A percentile compares a stretch with the other conserved stretches of the same genome.
Evolutionary conservation across 2,797 vertebrate species (phyloP).

Genomic region (Poeciliopsis turneri): DNA sequence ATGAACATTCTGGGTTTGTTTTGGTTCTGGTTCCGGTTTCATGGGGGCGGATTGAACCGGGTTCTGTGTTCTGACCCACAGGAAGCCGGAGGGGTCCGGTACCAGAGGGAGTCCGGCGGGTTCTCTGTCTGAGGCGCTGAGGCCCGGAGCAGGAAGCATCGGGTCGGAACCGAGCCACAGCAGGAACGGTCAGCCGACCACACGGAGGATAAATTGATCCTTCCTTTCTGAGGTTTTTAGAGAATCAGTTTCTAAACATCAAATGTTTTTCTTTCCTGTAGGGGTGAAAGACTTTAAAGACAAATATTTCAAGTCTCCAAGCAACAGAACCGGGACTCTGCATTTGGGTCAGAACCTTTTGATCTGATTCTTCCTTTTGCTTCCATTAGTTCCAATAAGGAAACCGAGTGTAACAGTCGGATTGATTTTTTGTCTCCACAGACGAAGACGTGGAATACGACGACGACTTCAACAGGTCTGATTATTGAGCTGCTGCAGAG

Average conservation of each 20-base stretch:
- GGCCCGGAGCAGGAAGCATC: conserved; percentile 68
- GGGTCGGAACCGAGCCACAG: conserved; percentile 71
- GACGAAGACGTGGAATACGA: conserved; percentile 90
- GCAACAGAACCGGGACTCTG: conserved; percentile 76
- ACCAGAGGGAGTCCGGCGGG: conserved; percentile 67
- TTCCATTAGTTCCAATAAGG: not conserved
- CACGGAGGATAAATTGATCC: too few relatives aligned
- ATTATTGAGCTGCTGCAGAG: not conserved
- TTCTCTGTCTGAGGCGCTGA: conserved; percentile 70
- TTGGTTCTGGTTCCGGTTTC: not conserved
- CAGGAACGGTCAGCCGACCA: conserved; percentile 67
- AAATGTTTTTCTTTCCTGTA: conserved; percentile 17
- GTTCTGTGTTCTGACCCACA: conserved; percentile 43
- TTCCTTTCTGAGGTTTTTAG: not conserved
- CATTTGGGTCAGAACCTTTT: conserved; percentile 72
- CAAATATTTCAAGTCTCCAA: conserved; percentile 62
- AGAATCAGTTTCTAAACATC: not conserved
- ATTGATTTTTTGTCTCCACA: conserved; percentile 63
- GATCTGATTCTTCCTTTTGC: not conserved
- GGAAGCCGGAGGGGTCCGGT: conserved; percentile 79
- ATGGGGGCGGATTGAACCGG: not conserved
- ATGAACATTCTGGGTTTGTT: not conserved
- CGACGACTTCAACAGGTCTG: conserved; percentile 89
- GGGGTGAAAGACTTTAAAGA: conserved; percentile 54
- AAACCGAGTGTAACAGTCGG: too few relatives aligned